Evolutionary conservation across 2,797 vertebrate genomes (phyloP), one percentile per base, ranked within the genome.

Genomic region (Tokudaia tokunoshimensis): DNA sequence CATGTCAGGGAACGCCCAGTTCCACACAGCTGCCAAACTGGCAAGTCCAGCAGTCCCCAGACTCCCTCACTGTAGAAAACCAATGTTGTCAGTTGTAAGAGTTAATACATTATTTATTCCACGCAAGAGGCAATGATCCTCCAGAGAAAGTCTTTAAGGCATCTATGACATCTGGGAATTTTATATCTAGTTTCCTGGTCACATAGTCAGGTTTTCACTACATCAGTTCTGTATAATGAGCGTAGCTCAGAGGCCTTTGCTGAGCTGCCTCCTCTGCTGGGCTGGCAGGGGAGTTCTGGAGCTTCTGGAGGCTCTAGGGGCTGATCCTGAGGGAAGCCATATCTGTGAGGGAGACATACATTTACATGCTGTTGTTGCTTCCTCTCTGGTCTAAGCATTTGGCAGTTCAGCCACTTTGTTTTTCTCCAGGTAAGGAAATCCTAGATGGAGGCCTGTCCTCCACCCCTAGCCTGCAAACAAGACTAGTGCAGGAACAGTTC

Each of bases 71-170:
- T 89, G 44, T 29, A 79, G 95, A 91, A 79, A 83, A 78, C 89
- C 96, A 59, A 17, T 12, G 61, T 19, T 4, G 61, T 78, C 41
- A 20, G 88, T 47, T 89, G 0, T 79, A 70, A 94, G 57, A 81
- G 82, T 79, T 91, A 80, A 61, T 95, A 15, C 12, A 24, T 92
- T 83, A 91, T 52, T 81, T 85, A 83, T 44, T 89, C 80, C 97
- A 75, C 0, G 17, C 2, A 52, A 92, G 89, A 84, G 96, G 93
- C 89, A 7, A 47, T 81, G 80, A 31, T 83, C 94, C 97, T 97
- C 92, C 96, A 79, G 22, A 34, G 90, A 89, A 96, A 96, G 89
- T 97, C 97, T 93, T 98, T 98, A 98, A 98, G 98, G 98, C 98
- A 98, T 98, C 93, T 92, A 47, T 6, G 52, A 94, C 93, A 96